These are phyloP conservation scores for Alca torda DNA, from an alignment of 2,797 vertebrate genomes.

Conservation along the genomic window DNA sequence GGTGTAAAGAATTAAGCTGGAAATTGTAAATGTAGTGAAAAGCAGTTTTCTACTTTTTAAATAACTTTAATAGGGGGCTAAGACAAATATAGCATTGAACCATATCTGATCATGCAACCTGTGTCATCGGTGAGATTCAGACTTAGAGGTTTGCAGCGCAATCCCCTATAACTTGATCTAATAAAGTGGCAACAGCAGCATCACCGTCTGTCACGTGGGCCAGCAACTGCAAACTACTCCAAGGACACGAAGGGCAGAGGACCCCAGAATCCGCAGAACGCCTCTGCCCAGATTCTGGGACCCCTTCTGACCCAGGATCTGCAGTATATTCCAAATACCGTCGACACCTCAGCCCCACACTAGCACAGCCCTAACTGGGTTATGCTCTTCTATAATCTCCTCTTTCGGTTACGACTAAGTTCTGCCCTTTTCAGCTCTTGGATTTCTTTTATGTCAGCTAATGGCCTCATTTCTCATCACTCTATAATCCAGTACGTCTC, in stretches of 20 bases:
- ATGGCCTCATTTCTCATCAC: not conserved
- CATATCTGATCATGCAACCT: not conserved
- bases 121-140: not conserved
- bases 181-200: not conserved
- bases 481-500: too few relatives aligned
- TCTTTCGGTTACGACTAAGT: not conserved
- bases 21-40: fast-evolving
- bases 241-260: not conserved
- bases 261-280: not conserved
- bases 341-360: not conserved
- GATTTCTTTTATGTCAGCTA: not conserved
- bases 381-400: not conserved
- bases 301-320: too few relatives aligned
- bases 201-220: not conserved
- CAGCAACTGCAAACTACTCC: not conserved
- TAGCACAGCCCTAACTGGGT: not conserved
- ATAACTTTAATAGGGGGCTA: not conserved
- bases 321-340: not conserved
- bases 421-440: not conserved
- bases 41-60: not conserved
- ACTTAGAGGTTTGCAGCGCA: not conserved
- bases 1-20: not conserved
- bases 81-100: not conserved
- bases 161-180: not conserved
- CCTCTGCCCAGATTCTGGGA: not conserved